Conservation (phyloP, 1,140 invertebrate genomes). For the Armadillidium nasatum region DNA sequence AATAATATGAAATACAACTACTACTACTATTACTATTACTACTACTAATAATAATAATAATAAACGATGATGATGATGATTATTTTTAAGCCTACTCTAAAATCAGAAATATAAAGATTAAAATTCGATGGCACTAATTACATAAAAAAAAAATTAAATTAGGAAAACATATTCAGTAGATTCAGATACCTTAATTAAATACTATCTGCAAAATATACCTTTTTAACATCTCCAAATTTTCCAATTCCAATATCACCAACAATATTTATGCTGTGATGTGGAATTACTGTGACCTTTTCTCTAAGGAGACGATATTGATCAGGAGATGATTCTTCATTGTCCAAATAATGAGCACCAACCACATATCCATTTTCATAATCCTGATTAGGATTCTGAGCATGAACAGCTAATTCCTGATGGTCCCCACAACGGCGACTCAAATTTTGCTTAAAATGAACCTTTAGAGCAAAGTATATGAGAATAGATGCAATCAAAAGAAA, state of each 20-base stretch:
- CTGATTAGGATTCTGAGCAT: background rate
- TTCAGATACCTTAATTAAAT: too few species aligned
- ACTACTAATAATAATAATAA: too few species aligned
- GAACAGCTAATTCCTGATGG: conserved; percentile 22
- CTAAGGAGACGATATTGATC: conserved; percentile 42
- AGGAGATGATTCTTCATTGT: conserved; percentile 6
- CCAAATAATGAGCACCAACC: background rate
- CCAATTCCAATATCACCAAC: conserved; percentile 43
- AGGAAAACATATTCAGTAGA: too few species aligned
- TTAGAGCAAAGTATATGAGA: conserved; percentile 37
- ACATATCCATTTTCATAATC: background rate
- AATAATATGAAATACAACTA: too few species aligned
- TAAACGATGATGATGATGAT: too few species aligned
- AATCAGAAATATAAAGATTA: too few species aligned
- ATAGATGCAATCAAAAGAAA: conserved; percentile 38
- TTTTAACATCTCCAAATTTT: conserved; percentile 41
- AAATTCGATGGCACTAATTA: too few species aligned
- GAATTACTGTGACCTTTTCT: conserved; percentile 39
- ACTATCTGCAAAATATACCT: conserved; percentile 24
- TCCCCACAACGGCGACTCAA: background rate
- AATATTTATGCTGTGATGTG: conserved; percentile 41
- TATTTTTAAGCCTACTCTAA: too few species aligned
- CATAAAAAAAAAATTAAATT: too few species aligned
- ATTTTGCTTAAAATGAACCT: conserved; percentile 19
- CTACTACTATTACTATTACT: too few species aligned